A percentile compares a stretch with the other conserved stretches of the same genome.
Evolutionary conservation across 2,113 vertebrate species (phyloP).

Genomic region (Xiphophorus maculatus): DNA sequence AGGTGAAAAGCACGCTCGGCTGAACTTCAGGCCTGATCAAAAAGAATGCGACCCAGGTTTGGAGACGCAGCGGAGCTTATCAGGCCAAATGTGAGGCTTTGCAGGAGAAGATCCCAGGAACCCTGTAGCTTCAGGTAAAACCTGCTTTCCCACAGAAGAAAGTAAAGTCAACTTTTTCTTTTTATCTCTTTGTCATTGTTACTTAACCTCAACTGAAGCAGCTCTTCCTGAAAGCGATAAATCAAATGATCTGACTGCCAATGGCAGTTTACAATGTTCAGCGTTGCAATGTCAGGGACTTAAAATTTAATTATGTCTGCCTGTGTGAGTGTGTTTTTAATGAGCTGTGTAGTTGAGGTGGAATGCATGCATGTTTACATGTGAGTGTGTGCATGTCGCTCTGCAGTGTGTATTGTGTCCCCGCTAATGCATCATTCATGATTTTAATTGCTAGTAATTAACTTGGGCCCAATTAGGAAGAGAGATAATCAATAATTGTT

Average conservation of each 20-base stretch:
- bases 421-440: conserved; percentile 76
- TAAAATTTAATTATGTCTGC: conserved; percentile 32
- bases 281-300: conserved; percentile 4
- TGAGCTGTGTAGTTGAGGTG: conserved; percentile 7
- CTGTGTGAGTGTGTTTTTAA: conserved; percentile 29
- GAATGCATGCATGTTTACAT: conserved; percentile 40
- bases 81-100: conserved; percentile 54
- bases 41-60: conserved; percentile 74
- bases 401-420: conserved; percentile 32
- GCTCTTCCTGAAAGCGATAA: conserved; percentile 20
- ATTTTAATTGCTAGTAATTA: conserved; percentile 79
- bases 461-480: conserved; percentile 74
- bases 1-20: conserved; percentile 77
- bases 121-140: conserved; percentile 63
- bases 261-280: conserved; percentile 9
- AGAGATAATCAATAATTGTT: conserved; percentile 78
- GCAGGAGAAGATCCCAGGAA: conserved; percentile 60
- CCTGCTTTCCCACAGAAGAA: conserved; percentile 31
- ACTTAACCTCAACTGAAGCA: conserved; percentile 20
- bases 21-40: conserved; percentile 78
- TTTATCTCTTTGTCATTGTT: conserved; percentile 10
- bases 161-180: conserved; percentile 23
- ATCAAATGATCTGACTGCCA: conserved; percentile 32
- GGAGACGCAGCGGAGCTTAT: conserved; percentile 66
- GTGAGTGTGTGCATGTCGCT: conserved; percentile 5